phyloP scores from a whole-genome alignment of 2,888 invertebrate species.

The Leptopilina drosophilae region DNA sequence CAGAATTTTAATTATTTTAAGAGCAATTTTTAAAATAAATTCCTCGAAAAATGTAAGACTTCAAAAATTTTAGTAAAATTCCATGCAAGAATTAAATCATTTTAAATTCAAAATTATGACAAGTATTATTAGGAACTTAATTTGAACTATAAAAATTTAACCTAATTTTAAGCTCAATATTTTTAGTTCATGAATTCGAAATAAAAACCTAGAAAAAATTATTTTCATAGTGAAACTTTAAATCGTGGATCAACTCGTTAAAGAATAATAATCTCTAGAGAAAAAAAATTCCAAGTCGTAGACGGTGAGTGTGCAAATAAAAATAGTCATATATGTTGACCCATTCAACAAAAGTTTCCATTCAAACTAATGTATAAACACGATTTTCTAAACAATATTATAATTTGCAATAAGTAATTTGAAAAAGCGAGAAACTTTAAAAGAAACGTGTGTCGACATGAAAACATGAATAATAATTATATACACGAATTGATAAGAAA shows the following conservation, averaged over 20 bases:
- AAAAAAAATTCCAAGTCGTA: conserved; percentile 17
- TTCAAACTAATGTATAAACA: background rate
- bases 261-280: background rate
- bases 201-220: background rate
- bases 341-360: background rate
- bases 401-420: background rate
- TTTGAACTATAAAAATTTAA: too few relatives aligned
- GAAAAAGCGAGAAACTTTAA: background rate
- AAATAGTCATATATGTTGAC: conserved; percentile 7
- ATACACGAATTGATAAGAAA: background rate
- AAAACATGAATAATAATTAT: too few relatives aligned
- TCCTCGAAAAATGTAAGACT: too few relatives aligned
- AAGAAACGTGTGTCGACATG: background rate
- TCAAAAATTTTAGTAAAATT: too few relatives aligned
- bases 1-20: too few relatives aligned
- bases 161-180: too few relatives aligned
- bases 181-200: too few relatives aligned
- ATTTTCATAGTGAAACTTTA: background rate
- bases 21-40: too few relatives aligned
- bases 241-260: too few relatives aligned
- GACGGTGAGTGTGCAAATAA: conserved; percentile 38
- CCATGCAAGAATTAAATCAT: too few relatives aligned
- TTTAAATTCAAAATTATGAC: too few relatives aligned
- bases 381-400: background rate
- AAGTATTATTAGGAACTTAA: too few relatives aligned